phyloP scores from a whole-genome alignment of 2,113 vertebrate species.

The Peromyscus polionotus region DNA sequence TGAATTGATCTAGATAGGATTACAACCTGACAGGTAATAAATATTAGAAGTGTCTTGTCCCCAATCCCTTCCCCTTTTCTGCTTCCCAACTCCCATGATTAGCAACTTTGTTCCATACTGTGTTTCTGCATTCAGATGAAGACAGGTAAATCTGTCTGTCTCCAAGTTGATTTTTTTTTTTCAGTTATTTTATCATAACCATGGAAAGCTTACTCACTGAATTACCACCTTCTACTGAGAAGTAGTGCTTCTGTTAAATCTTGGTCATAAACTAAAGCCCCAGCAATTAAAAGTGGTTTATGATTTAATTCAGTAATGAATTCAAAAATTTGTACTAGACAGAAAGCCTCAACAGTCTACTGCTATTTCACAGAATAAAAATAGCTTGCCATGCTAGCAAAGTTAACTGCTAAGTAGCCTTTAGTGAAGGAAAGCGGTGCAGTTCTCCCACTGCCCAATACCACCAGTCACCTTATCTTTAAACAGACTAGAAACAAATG shows the following conservation, averaged over 20 bases:
- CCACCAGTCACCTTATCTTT: neutral
- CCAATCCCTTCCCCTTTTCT: neutral
- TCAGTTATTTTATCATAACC: neutral
- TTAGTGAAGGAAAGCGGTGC: neutral
- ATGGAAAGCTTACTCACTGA: neutral
- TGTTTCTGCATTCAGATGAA: neutral
- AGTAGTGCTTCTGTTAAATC: neutral
- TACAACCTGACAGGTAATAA: neutral
- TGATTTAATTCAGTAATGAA: constrained; percentile 11
- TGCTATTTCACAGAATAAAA: constrained; percentile 45
- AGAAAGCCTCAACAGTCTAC: neutral
- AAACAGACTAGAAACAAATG: constrained; percentile 8
- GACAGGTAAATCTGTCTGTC: neutral
- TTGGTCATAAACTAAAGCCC: neutral
- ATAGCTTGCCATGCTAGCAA: neutral
- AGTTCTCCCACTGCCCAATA: neutral
- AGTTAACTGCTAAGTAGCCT: neutral
- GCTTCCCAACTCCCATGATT: neutral
- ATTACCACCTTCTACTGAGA: neutral
- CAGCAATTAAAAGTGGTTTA: neutral
- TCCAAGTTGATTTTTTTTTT: neutral
- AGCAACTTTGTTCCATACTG: neutral
- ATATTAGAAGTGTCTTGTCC: neutral
- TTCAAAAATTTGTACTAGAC: neutral
- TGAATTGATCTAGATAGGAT: neutral